phyloP scores from a whole-genome alignment of 2,888 invertebrate species.

The Lithosia quadra region DNA sequence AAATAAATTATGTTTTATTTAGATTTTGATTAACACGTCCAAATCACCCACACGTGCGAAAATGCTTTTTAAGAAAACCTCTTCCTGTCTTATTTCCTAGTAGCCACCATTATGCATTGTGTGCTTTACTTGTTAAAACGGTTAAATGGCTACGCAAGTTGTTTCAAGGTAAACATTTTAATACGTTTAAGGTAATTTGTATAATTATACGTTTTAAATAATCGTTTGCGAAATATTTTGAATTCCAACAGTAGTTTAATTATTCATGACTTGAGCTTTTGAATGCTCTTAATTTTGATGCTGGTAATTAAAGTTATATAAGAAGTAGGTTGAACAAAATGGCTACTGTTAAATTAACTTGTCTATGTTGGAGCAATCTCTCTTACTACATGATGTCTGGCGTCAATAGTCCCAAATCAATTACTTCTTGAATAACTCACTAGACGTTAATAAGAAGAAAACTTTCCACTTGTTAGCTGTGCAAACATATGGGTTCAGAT shows the following conservation, averaged over 20 bases:
- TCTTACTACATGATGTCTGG: neutral
- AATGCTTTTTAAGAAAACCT: too few relatives aligned
- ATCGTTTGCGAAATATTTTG: constrained; percentile 28
- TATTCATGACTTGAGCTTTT: constrained; percentile 28
- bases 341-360: neutral
- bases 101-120: neutral
- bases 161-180: constrained; percentile 11
- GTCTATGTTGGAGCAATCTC: neutral
- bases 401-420: neutral
- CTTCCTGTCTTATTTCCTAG: neutral
- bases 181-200: constrained; percentile 13
- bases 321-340: neutral
- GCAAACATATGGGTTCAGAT: neutral
- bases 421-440: neutral
- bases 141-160: neutral
- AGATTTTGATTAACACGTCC: too few relatives aligned
- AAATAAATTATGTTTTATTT: too few relatives aligned
- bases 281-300: constrained; percentile 1
- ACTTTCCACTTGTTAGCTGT: neutral
- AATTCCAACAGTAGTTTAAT: constrained; percentile 28
- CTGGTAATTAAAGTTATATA: neutral
- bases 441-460: neutral
- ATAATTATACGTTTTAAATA: constrained; percentile 11
- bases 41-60: too few relatives aligned
- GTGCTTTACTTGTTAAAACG: neutral